Percentiles rank a stretch among this genome's conserved stretches.
Conservation (phyloP, 35 echinoderm and acorn worm species). For the Ophiothrix spiculata region DNA sequence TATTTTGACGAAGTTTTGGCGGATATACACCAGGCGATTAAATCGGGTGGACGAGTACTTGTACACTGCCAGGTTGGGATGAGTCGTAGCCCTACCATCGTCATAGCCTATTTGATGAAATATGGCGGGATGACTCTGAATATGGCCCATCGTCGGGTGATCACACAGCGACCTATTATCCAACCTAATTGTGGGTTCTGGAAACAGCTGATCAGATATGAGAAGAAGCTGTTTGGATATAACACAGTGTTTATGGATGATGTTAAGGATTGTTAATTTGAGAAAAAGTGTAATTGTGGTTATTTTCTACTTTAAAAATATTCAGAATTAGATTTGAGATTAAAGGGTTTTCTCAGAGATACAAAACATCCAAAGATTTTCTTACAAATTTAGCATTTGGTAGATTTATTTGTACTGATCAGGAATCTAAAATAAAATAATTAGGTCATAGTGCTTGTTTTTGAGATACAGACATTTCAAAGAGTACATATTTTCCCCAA, state of each 20-base stretch:
- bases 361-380: no score
- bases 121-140: slow-evolving; percentile 70
- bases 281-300: no score
- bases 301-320: no score
- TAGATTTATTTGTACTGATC: no score
- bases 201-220: slow-evolving; percentile 86
- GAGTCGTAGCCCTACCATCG: slow-evolving; percentile 71
- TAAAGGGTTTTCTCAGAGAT: no score
- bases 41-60: slow-evolving; percentile 57
- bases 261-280: no score
- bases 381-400: no score
- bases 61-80: slow-evolving; percentile 81
- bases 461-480: no score
- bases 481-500: no score
- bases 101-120: slow-evolving; percentile 93
- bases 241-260: slow-evolving; percentile 77
- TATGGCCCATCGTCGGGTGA: slow-evolving; percentile 57
- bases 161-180: slow-evolving; percentile 56
- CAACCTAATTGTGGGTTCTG: slow-evolving; percentile 92
- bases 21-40: slow-evolving; percentile 74
- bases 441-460: no score
- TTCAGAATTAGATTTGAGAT: no score
- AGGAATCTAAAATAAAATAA: no score
- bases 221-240: slow-evolving; percentile 66
- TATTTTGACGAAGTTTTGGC: slow-evolving; percentile 90